phyloP scores from a whole-genome alignment of 23 tunicate species.

The Clavelina lepadiformis region DNA sequence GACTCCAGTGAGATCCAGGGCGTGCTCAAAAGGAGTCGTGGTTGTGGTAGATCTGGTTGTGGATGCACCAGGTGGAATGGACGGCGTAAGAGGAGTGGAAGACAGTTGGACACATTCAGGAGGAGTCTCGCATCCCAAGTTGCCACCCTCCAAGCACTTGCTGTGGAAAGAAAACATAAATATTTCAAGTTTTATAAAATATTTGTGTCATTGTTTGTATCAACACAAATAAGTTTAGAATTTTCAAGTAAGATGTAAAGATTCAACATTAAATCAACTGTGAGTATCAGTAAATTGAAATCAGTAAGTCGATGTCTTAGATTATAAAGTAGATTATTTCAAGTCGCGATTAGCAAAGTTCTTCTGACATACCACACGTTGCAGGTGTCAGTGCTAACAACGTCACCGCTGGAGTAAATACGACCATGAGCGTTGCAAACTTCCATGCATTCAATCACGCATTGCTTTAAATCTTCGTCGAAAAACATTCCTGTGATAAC shows the following conservation, averaged over 20 bases:
- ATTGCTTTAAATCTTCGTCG: constrained; percentile 26
- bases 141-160: constrained; percentile 14
- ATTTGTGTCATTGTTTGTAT: too few species aligned
- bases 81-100: neutral
- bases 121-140: constrained; percentile 2
- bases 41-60: constrained; percentile 8
- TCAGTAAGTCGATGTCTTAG: too few species aligned
- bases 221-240: too few species aligned
- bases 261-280: too few species aligned
- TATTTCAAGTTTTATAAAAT: too few species aligned
- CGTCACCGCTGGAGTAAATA: constrained; percentile 18
- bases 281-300: too few species aligned
- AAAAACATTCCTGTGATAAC: constrained; percentile 28
- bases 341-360: too few species aligned
- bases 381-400: constrained; percentile 16
- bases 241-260: too few species aligned
- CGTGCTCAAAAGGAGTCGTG: constrained; percentile 10
- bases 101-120: constrained; percentile 4
- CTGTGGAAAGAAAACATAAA: constrained; percentile 8
- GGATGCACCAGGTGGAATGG: neutral
- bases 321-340: too few species aligned
- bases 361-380: constrained; percentile 46
- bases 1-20: constrained; percentile 2
- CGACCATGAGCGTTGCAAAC: constrained; percentile 40
- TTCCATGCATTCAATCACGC: constrained; percentile 17